Conservation (phyloP, 2,113 vertebrate species). For the Toxostoma redivivum region DNA sequence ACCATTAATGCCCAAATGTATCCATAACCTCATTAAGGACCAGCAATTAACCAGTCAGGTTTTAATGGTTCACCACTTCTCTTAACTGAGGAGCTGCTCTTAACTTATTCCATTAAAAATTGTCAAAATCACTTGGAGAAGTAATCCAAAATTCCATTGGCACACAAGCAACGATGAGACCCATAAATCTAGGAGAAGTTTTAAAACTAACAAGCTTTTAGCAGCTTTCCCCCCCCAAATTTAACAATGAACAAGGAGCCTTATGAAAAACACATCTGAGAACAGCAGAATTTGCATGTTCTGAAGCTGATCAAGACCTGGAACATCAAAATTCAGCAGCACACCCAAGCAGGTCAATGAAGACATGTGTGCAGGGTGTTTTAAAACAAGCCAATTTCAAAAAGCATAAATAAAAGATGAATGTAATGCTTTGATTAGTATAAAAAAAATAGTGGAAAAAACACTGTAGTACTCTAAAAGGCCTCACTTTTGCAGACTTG, state of each 20-base stretch:
- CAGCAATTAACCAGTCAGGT: not conserved
- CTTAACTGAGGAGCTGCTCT: not conserved
- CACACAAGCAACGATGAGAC: not conserved
- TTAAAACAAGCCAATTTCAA: not conserved
- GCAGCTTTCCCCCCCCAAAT: fast-evolving
- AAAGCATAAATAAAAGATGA: not conserved
- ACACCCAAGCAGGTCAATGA: not conserved
- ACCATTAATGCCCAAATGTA: not conserved
- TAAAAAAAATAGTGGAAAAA: not conserved
- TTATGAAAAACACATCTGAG: not conserved
- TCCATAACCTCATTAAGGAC: not conserved
- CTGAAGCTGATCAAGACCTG: not conserved
- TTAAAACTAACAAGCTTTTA: not conserved
- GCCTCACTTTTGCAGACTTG: not conserved
- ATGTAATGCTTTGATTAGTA: not conserved
- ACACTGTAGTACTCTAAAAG: not conserved
- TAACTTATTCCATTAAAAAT: not conserved
- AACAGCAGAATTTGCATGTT: not conserved
- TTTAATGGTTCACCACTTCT: not conserved
- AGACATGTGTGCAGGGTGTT: not conserved
- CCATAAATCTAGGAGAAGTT: not conserved
- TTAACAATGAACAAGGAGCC: not conserved
- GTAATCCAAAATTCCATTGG: not conserved
- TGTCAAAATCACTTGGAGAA: not conserved
- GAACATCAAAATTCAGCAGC: not conserved